Evolutionary conservation across 2,113 vertebrate genomes (phyloP).

Genomic region (Rhegmatorhina hoffmannsi): DNA sequence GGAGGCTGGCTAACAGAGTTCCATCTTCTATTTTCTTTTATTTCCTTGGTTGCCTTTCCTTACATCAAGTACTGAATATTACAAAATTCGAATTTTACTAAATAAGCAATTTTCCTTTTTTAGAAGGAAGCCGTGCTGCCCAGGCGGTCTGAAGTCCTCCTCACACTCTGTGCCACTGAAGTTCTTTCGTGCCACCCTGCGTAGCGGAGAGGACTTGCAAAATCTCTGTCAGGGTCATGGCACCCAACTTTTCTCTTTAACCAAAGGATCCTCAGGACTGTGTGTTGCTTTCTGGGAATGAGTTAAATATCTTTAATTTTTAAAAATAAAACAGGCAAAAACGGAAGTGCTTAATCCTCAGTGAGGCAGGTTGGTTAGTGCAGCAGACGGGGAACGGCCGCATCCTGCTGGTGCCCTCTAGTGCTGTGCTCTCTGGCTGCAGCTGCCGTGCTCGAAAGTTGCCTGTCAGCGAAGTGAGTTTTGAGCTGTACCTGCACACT

Average conservation of each 20-base stretch:
- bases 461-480: accelerated
- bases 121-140: background rate
- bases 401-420: slow-evolving; percentile 58
- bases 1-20: background rate
- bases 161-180: background rate
- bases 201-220: background rate
- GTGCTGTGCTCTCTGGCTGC: background rate
- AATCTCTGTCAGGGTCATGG: background rate
- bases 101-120: background rate
- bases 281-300: background rate
- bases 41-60: background rate
- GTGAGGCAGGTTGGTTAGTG: accelerated
- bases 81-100: background rate
- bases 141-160: background rate
- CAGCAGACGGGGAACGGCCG: background rate
- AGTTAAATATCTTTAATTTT: background rate
- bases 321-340: too few relatives aligned
- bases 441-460: background rate
- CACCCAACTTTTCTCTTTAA: background rate
- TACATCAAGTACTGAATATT: background rate
- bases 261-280: background rate
- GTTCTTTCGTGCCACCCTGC: accelerated
- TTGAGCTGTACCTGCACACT: background rate
- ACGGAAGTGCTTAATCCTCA: accelerated
- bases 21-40: background rate